Evolutionary conservation across 2,113 vertebrate species (phyloP), one percentile per base, ranked within the genome.

Genomic region (Crocuta crocuta): DNA sequence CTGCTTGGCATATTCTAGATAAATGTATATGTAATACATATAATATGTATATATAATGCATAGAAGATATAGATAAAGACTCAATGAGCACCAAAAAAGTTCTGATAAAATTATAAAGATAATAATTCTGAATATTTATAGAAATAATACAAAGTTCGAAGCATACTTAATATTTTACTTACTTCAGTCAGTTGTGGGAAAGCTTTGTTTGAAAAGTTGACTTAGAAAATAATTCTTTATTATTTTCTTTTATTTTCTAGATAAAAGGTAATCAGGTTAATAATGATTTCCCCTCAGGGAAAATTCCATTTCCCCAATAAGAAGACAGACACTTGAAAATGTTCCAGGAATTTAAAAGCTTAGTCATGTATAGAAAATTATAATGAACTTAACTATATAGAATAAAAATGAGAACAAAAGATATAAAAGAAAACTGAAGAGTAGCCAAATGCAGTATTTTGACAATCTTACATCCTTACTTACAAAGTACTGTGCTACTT

Each of bases 371-470:
- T 12, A 86, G 35, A 66, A 94, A 83, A 70, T 31, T 39, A 90
- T 35, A 43, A 58, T 70, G 61, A 89, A 89, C 26, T 35, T 91
- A 65, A 80, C 33, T 28, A 61, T 58, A 50, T 50, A 58, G 26
- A 84, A 61, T 81, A 16, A 90, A 78, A 78, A 90, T 85, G 15
- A 78, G 71, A 78, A 71, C 39, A 96, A 91, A 92, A 53, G 45
- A 79, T 43, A 39, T 13, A 50, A 74, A 68, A 50, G 76, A 61
- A 83, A 85, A 63, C 1, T 19, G 8, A 68, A 73, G 81, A 92
- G n/a, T 71, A 6, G 15, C 2, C 35, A 86, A 43, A 73, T 15
- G 15, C 11, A 86, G 12, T 94, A 55, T 71, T 76, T 89, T 53
- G 48, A 89, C 16, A 68, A n/a, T 50, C 4, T 66, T 89, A 43